phyloP scores from a whole-genome alignment of 2,888 invertebrate species.

The Julus scanicus region DNA sequence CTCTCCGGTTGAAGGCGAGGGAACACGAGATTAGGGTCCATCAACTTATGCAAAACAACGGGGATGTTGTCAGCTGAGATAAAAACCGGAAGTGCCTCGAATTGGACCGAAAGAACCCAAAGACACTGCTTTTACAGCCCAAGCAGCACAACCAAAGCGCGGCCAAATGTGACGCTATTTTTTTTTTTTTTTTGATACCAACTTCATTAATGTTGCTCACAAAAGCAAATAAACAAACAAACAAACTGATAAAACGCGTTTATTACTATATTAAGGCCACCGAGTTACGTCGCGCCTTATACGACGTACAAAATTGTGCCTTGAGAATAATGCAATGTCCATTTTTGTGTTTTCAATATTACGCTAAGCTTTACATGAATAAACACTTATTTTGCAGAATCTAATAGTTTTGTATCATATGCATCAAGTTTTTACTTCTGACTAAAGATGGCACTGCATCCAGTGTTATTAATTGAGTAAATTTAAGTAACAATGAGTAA shows the following conservation, averaged over 20 bases:
- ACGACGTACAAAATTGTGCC: background rate
- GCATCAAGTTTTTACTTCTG: too few relatives aligned
- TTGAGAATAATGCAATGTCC: background rate
- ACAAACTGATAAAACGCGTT: too few relatives aligned
- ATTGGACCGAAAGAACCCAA: background rate
- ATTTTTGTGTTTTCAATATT: background rate
- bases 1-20: conserved; percentile 85
- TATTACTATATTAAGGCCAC: too few relatives aligned
- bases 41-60: conserved; percentile 53
- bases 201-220: background rate
- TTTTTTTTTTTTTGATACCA: background rate
- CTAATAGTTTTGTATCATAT: background rate
- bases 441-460: too few relatives aligned
- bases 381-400: conserved; percentile 20
- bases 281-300: background rate
- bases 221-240: too few relatives aligned
- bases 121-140: background rate
- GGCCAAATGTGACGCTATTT: background rate
- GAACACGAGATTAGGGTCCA: conserved; percentile 89
- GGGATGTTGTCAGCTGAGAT: conserved; percentile 49
- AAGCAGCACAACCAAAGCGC: background rate
- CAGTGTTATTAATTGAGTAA: too few relatives aligned
- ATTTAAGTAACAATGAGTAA: too few relatives aligned
- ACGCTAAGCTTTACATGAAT: background rate
- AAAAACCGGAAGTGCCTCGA: background rate